These are phyloP conservation scores for Epizoanthus rinbou DNA, from an alignment of 92 coral and sea anemone species.

Conservation along the genomic window DNA sequence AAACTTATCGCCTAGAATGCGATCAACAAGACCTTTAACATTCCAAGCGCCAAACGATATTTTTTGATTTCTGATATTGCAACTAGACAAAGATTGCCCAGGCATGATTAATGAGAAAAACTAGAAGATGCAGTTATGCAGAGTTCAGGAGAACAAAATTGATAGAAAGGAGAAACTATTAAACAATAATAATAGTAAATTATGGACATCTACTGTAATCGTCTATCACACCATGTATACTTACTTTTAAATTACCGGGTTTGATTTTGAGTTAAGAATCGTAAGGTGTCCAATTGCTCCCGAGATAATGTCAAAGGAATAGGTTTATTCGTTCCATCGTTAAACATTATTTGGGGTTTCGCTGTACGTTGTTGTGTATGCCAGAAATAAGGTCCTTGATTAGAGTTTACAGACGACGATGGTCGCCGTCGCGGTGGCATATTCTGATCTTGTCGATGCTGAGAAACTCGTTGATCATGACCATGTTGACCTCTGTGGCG, in stretches of 20 bases:
- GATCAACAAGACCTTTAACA: not conserved
- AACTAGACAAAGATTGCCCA: not conserved
- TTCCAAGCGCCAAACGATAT: constrained; percentile 7
- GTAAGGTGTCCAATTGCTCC: not conserved
- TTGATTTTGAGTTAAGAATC: too few species aligned
- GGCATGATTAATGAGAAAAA: not conserved
- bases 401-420: not conserved
- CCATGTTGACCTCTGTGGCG: not conserved
- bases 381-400: not conserved
- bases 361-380: not conserved
- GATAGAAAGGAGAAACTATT: not conserved
- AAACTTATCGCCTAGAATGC: not conserved
- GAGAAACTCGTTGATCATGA: too few species aligned
- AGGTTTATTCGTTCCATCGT: not conserved
- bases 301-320: not conserved
- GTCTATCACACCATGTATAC: too few species aligned
- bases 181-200: too few species aligned
- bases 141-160: not conserved
- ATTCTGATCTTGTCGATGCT: not conserved
- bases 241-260: too few species aligned
- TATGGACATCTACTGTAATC: too few species aligned
- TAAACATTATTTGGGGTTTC: not conserved
- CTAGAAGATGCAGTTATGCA: not conserved
- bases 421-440: not conserved
- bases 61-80: not conserved